phyloP scores from a whole-genome alignment of 2,888 invertebrate genomes.

The Spilarctia lutea region DNA sequence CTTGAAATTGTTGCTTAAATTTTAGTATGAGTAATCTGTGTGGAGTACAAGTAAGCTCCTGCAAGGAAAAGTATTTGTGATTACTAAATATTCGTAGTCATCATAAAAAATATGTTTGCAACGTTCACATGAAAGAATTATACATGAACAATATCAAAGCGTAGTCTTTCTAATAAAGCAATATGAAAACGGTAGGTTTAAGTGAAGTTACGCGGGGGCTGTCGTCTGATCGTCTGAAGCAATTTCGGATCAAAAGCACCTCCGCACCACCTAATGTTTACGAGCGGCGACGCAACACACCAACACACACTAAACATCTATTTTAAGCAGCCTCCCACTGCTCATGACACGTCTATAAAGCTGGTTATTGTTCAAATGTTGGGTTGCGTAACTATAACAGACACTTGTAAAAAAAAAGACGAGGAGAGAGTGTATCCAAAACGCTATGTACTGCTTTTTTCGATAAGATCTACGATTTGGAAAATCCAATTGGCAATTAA shows the following conservation, averaged over 20 bases:
- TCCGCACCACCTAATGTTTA: constrained; percentile 13
- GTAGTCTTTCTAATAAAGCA: background rate
- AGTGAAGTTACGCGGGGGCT: background rate
- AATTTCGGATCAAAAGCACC: constrained; percentile 12
- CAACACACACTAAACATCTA: background rate
- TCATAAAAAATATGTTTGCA: background rate
- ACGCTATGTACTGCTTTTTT: background rate
- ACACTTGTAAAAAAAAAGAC: background rate
- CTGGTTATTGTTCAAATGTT: background rate
- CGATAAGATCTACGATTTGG: too few relatives aligned
- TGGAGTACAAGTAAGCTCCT: background rate
- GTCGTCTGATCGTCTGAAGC: background rate
- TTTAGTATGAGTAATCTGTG: background rate
- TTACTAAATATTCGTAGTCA: background rate
- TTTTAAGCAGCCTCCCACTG: background rate
- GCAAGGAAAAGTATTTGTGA: background rate
- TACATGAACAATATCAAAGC: background rate
- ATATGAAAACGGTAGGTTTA: background rate
- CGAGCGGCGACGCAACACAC: background rate
- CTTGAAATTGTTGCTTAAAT: background rate
- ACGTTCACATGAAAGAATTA: background rate
- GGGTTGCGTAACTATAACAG: background rate
- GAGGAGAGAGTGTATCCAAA: background rate
- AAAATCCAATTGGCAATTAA: too few relatives aligned
- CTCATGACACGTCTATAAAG: background rate